Evolutionary conservation across 2,797 vertebrate species (phyloP).

Genomic region (Acomys russatus): DNA sequence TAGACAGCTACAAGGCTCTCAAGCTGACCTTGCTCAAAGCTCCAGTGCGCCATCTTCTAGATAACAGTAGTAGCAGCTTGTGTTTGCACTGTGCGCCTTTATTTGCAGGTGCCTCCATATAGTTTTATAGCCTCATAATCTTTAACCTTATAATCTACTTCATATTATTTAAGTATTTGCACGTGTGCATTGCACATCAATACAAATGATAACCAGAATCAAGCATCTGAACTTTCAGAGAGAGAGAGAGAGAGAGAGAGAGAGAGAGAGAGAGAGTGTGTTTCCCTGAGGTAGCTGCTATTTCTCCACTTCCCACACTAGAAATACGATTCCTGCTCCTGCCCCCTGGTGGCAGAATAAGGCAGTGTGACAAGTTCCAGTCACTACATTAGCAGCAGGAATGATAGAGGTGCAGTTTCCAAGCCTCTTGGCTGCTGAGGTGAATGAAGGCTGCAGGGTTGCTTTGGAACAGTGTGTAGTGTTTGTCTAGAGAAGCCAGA

Average conservation of each 20-base stretch:
- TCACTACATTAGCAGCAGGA: conserved; percentile 26
- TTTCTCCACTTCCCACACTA: conserved; percentile 12
- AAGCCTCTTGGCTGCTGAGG: neutral
- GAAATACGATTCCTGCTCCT: neutral
- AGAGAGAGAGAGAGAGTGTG: too few relatives aligned
- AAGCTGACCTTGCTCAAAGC: neutral
- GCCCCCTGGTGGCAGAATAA: neutral
- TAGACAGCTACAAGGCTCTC: neutral
- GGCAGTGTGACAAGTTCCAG: neutral
- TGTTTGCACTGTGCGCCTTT: neutral
- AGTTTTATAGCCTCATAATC: neutral
- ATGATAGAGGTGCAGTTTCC: neutral
- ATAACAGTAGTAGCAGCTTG: neutral
- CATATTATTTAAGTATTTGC: conserved; percentile 36
- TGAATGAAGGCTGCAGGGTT: neutral
- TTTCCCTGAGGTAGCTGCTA: neutral
- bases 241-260: too few relatives aligned
- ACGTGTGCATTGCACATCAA: neutral
- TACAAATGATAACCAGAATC: neutral
- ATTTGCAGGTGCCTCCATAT: neutral
- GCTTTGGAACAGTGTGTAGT: neutral
- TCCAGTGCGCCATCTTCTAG: neutral
- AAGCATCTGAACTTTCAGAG: neutral
- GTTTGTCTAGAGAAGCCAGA: neutral
- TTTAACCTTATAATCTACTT: neutral